Conservation (phyloP, 2,113 vertebrate genomes). For the Taurulus bubalis region DNA sequence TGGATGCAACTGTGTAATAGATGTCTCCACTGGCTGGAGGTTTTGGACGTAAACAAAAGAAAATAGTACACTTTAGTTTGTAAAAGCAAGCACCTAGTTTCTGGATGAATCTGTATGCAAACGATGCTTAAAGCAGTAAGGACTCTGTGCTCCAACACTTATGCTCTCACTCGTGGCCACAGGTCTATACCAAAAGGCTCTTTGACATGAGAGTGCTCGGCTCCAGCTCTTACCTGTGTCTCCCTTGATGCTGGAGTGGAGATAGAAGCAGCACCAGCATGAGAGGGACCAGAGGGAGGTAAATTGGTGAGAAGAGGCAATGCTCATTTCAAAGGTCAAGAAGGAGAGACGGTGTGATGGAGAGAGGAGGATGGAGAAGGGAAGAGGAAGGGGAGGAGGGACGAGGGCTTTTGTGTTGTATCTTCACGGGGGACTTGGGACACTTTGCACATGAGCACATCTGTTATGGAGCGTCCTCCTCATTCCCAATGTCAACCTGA, state of each 20-base stretch:
- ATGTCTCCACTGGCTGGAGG: conserved; percentile 13
- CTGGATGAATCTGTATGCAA: conserved; percentile 93
- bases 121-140: conserved; percentile 88
- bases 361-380: conserved; percentile 52
- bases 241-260: conserved; percentile 74
- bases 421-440: conserved; percentile 66
- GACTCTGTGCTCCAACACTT: conserved; percentile 49
- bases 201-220: conserved; percentile 77
- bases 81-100: conserved; percentile 81
- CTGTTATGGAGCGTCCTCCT: conserved; percentile 73
- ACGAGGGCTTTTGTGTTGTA: conserved; percentile 62
- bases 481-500: conserved; percentile 85
- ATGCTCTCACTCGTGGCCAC: conserved; percentile 54
- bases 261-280: conserved; percentile 63
- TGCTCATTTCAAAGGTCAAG: conserved; percentile 82
- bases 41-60: conserved; percentile 51
- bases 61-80: conserved; percentile 47
- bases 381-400: conserved; percentile 26
- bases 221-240: conserved; percentile 75
- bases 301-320: conserved; percentile 79
- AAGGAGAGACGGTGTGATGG: conserved; percentile 75
- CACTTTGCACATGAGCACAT: conserved; percentile 80
- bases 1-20: conserved; percentile 25
- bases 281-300: conserved; percentile 74
- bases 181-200: conserved; percentile 83